Evolutionary conservation across 2,888 invertebrate species (phyloP).

Genomic region (Peribatodes rhomboidaria): DNA sequence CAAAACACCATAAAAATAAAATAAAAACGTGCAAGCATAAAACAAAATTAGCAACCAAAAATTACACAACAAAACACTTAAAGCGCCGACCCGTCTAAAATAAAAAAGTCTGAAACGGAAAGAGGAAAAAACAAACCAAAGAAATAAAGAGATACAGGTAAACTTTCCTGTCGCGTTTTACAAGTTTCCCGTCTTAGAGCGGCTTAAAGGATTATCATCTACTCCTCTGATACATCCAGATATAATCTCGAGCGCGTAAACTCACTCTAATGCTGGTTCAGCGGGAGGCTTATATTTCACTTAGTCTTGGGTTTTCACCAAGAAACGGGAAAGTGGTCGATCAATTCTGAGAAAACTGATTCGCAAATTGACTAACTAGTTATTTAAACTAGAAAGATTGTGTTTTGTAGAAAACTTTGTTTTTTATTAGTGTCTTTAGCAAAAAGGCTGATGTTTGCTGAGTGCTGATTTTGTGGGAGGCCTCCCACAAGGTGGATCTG

Average conservation of each 20-base stretch:
- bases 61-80: constrained; percentile 5
- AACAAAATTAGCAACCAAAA: too few species aligned
- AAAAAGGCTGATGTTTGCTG: too few species aligned
- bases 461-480: too few species aligned
- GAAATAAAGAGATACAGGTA: constrained; percentile 19
- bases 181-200: constrained; percentile 24
- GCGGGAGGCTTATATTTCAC: constrained; percentile 41
- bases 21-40: not conserved
- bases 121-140: constrained; percentile 10
- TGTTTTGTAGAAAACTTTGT: not conserved
- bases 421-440: too few species aligned
- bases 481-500: too few species aligned
- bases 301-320: constrained; percentile 21
- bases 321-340: not conserved
- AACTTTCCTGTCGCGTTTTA: constrained; percentile 23
- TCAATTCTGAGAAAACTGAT: not conserved
- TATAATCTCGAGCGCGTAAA: constrained; percentile 43
- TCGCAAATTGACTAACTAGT: not conserved
- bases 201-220: constrained; percentile 46
- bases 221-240: constrained; percentile 40
- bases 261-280: constrained; percentile 31
- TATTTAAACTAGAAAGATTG: not conserved
- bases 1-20: too few species aligned
- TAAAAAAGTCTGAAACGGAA: constrained; percentile 1
- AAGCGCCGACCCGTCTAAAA: constrained; percentile 2